phyloP scores from a whole-genome alignment of 2,888 invertebrate genomes.

The Pinctada fucata region DNA sequence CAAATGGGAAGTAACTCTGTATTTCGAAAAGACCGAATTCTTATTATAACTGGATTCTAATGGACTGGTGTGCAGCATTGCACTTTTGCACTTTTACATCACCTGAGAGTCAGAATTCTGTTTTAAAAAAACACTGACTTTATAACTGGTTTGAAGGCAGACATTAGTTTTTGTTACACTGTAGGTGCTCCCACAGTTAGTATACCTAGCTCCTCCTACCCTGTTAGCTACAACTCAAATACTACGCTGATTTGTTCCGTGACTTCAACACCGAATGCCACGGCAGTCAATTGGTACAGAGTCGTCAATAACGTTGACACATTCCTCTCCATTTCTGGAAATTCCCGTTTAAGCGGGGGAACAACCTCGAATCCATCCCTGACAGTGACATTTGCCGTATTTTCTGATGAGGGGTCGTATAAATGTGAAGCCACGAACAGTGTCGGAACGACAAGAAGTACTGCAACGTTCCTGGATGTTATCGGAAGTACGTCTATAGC shows the following conservation, averaged over 20 bases:
- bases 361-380: constrained; percentile 28
- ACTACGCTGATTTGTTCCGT: constrained; percentile 20
- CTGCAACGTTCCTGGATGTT: constrained; percentile 19
- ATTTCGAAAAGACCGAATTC: too few species aligned
- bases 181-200: constrained; percentile 22
- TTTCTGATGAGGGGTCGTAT: constrained; percentile 27
- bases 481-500: constrained; percentile 23
- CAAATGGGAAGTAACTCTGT: too few species aligned
- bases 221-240: constrained; percentile 5
- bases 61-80: too few species aligned
- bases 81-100: too few species aligned
- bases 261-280: constrained; percentile 21
- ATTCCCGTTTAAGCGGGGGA: constrained; percentile 19
- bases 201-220: constrained; percentile 21
- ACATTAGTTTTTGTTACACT: background rate
- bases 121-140: too few species aligned
- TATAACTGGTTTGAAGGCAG: too few species aligned
- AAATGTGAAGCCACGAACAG: constrained; percentile 29
- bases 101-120: too few species aligned
- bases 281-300: constrained; percentile 21
- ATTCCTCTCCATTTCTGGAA: constrained; percentile 8
- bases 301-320: constrained; percentile 17
- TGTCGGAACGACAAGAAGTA: constrained; percentile 32
- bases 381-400: constrained; percentile 14
- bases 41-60: too few species aligned